Conservation (phyloP, 2,888 invertebrate genomes). For the Caenorhabditis plicata region DNA sequence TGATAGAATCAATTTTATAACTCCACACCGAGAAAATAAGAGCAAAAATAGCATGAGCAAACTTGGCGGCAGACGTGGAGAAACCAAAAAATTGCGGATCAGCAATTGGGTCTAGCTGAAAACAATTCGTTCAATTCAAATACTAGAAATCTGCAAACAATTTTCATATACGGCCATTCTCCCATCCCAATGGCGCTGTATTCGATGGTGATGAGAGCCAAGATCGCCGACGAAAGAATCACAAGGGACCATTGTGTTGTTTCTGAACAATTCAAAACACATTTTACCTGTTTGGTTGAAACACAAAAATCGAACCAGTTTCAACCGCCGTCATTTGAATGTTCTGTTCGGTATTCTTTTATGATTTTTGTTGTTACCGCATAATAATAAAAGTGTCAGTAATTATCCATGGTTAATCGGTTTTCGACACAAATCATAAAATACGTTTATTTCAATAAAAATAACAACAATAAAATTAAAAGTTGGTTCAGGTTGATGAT, state of each 20-base stretch:
- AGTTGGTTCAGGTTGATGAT: too few species aligned
- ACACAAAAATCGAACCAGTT: too few species aligned
- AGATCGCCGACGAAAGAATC: conserved; percentile 25
- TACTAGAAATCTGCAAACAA: conserved; percentile 13
- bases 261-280: conserved; percentile 13
- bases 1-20: conserved; percentile 37
- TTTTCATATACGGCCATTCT: conserved; percentile 47
- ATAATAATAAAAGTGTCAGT: too few species aligned
- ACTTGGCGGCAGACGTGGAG: conserved; percentile 41
- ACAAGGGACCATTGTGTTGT: conserved; percentile 37
- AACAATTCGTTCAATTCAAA: background rate
- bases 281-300: too few species aligned
- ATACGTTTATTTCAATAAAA: too few species aligned
- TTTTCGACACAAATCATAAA: too few species aligned
- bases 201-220: conserved; percentile 37
- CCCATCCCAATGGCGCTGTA: conserved; percentile 39
- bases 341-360: too few species aligned
- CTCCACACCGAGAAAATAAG: conserved; percentile 45
- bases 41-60: conserved; percentile 43
- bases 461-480: too few species aligned
- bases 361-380: too few species aligned
- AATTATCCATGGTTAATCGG: too few species aligned
- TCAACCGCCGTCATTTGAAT: too few species aligned
- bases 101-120: conserved; percentile 40
- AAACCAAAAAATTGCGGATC: conserved; percentile 46